phyloP scores from a whole-genome alignment of 2,888 invertebrate genomes.

The Chloroclysta siterata region DNA sequence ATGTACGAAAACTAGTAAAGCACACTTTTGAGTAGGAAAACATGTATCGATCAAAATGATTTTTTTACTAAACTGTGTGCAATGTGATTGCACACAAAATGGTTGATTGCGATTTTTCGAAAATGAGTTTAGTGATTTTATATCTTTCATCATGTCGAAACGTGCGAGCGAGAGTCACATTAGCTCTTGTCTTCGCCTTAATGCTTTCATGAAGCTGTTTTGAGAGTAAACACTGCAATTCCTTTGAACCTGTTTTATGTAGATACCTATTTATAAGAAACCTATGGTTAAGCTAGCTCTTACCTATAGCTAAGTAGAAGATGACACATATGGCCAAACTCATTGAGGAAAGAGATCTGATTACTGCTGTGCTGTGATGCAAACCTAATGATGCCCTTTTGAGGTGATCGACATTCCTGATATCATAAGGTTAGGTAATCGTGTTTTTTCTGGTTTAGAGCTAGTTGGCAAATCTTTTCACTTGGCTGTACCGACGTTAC shows the following conservation, averaged over 20 bases:
- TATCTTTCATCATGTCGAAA: no score
- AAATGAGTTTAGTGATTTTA: no score
- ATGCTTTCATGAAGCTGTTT: no score
- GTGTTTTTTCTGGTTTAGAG: not conserved
- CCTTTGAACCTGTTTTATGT: not conserved
- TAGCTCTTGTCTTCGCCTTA: no score
- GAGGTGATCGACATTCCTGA: slow-evolving; percentile 3
- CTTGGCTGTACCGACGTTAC: no score
- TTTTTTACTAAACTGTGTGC: no score
- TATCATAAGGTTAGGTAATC: slow-evolving; percentile 5
- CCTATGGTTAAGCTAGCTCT: not conserved
- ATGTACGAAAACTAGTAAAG: no score
- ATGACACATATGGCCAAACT: not conserved
- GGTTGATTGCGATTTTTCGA: no score
- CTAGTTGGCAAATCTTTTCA: not conserved
- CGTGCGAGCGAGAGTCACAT: no score
- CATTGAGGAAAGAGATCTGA: not conserved
- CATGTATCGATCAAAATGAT: no score
- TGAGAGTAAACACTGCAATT: not conserved
- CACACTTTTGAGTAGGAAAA: no score
- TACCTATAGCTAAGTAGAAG: not conserved
- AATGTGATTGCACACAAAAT: no score
- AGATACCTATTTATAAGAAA: not conserved
- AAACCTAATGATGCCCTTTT: slow-evolving; percentile 5
- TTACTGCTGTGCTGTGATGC: slow-evolving; percentile 2